Conservation (phyloP, 2,888 invertebrate species). For the Laothoe populi region DNA sequence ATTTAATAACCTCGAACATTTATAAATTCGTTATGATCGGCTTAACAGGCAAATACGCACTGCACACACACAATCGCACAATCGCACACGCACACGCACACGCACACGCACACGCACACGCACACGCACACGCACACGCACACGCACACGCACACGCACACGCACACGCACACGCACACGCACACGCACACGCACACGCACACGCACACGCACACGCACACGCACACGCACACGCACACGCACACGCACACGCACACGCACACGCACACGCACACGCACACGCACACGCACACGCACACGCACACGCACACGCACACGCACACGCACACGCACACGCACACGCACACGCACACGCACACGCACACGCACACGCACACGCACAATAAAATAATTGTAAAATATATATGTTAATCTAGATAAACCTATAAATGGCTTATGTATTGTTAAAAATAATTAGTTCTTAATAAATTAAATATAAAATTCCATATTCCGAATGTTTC, state of each 20-base stretch:
- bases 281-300: slow-evolving; percentile 23
- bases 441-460: too few species aligned
- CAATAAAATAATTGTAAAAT: too few species aligned
- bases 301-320: slow-evolving; percentile 21
- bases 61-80: too few species aligned
- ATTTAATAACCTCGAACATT: too few species aligned
- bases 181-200: slow-evolving; percentile 31
- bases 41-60: too few species aligned
- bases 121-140: slow-evolving; percentile 26
- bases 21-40: too few species aligned
- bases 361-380: slow-evolving; percentile 15
- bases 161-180: slow-evolving; percentile 31
- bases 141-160: slow-evolving; percentile 30
- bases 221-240: slow-evolving; percentile 31
- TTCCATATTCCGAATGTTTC: too few species aligned
- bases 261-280: slow-evolving; percentile 28
- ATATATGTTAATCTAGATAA: too few species aligned
- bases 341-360: slow-evolving; percentile 20
- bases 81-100: not conserved
- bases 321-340: slow-evolving; percentile 21
- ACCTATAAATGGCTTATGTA: too few species aligned
- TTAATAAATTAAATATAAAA: too few species aligned
- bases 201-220: slow-evolving; percentile 30
- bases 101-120: too few species aligned
- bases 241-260: slow-evolving; percentile 31